phyloP scores from a whole-genome alignment of 2,113 vertebrate species.

The Mungos mungo region DNA sequence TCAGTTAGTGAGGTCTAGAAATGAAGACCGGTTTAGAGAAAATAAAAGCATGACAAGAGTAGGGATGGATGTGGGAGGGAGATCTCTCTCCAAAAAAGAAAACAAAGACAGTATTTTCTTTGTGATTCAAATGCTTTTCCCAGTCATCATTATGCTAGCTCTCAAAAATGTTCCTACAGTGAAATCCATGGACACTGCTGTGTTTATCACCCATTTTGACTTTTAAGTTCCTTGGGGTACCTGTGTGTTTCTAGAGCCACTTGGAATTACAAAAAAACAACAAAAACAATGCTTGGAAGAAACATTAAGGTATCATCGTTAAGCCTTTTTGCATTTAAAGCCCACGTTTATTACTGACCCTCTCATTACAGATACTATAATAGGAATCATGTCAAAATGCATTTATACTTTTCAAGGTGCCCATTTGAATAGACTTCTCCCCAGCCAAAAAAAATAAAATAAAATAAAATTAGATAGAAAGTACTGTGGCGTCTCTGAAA shows the following conservation, averaged over 20 bases:
- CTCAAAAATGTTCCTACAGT: background rate
- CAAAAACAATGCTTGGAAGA: background rate
- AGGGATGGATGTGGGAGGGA: background rate
- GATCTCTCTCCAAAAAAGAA: constrained; percentile 18
- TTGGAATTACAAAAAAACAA: background rate
- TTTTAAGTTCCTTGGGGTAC: background rate
- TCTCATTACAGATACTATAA: background rate
- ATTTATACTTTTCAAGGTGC: background rate
- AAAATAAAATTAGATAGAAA: background rate
- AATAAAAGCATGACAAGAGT: constrained; percentile 45
- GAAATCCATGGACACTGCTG: background rate
- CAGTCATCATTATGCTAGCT: background rate
- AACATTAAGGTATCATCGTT: background rate
- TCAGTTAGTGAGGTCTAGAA: constrained; percentile 79
- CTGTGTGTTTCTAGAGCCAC: background rate
- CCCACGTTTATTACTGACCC: background rate
- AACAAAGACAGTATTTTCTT: constrained; percentile 33
- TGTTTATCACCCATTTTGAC: background rate
- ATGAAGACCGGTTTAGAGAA: constrained; percentile 69
- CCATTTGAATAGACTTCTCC: background rate
- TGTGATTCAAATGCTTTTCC: constrained; percentile 2
- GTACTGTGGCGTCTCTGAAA: background rate
- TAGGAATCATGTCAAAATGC: background rate
- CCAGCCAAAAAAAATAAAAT: no score
- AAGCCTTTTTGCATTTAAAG: background rate